Conservation (phyloP, 2,888 invertebrate genomes). For the Petrolisthes manimaculis region DNA sequence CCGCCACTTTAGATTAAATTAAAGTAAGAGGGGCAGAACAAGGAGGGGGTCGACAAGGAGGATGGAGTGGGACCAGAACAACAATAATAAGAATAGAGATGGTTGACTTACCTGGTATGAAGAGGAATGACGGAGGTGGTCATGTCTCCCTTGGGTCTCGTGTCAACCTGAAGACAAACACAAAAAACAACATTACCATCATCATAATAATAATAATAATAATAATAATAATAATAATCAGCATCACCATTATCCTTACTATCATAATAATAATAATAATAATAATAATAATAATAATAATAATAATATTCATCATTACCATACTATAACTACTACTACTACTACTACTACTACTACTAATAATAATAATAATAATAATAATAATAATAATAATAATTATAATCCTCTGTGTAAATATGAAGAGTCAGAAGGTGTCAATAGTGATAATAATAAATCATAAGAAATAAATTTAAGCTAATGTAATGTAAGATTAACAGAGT, state of each 20-base stretch:
- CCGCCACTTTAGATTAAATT: too few species aligned
- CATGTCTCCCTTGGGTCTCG: conserved; percentile 21
- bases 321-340: background rate
- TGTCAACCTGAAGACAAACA: conserved; percentile 23
- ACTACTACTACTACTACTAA: too few species aligned
- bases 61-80: too few species aligned
- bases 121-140: conserved; percentile 31
- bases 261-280: background rate
- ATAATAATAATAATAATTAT: too few species aligned
- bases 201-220: background rate
- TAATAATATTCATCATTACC: background rate
- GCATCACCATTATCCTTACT: background rate
- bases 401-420: too few species aligned
- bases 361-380: too few species aligned
- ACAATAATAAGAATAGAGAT: background rate
- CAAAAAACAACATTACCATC: background rate
- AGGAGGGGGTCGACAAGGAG: too few species aligned
- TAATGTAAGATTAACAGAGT: too few species aligned
- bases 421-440: too few species aligned
- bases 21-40: too few species aligned
- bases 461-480: too few species aligned
- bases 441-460: too few species aligned
- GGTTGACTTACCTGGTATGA: conserved; percentile 29
- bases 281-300: background rate
- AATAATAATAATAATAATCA: background rate